Evolutionary conservation across 2,888 invertebrate species (phyloP), one percentile per base, ranked within the genome.

Genomic region (Calameuta pallipes): DNA sequence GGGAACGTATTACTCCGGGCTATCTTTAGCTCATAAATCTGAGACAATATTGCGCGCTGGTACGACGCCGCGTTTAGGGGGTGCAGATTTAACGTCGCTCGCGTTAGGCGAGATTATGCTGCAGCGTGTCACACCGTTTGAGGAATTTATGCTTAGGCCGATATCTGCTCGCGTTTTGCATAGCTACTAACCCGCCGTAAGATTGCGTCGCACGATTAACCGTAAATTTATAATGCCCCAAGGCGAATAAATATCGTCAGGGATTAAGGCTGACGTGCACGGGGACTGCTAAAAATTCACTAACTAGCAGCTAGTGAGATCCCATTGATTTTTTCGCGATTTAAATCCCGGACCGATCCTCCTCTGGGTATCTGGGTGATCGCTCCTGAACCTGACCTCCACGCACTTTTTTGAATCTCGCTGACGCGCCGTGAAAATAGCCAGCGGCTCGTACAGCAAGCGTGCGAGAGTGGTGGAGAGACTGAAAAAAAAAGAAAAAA

Each of bases 101-200:
- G 85, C 83, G 86, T 82, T 85, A 80, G 81, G 81, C 82, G 85
- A 89, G 90, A 89, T 90, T 90, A 88, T 88, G 88, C 87, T 83
- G 85, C 88, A 85, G 85, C 86, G 85, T 84, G 89, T 88, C 89
- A 88, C 90, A 87, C 86, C 81, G 84, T 88, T 89, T 89, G 90
- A 90, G 90, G 90, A 90, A 90, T 90, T 90, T 91, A 91, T 90
- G 90, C 90, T 88, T 88, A 87, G 88, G 88, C 88, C 87, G 90
- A 90, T 90, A 90, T 90, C 89, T 89, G 81, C 76, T 78, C 87
- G 83, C 88, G 86, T 87, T 89, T 88, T 87, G 87, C 89, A 88
- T 88, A 87, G 81, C 80, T 80, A 78, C 80, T 80, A 79, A 83
- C 80, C 80, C 80, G 81, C 82, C 79, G 81, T 85, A 86, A 85